Conservation (phyloP, 2,113 vertebrate species). For the Maccullochella peelii region DNA sequence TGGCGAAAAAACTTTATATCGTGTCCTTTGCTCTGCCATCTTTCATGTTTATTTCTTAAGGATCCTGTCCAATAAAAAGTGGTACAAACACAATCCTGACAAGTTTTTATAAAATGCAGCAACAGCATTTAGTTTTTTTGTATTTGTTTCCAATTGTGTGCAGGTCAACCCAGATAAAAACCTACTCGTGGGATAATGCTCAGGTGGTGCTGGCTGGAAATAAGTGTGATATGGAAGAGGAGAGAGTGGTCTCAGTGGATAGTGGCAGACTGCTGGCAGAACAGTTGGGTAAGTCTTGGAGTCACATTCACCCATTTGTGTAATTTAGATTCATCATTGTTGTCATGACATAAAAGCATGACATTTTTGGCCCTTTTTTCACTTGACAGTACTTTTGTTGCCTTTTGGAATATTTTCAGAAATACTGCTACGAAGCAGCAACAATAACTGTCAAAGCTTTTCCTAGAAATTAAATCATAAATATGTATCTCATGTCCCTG, state of each 20-base stretch:
- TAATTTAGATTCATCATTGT: background rate
- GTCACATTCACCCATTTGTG: background rate
- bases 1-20: constrained; percentile 33
- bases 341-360: background rate
- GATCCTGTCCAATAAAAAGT: background rate
- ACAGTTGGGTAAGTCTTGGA: constrained; percentile 90
- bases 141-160: constrained; percentile 31
- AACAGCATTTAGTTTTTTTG: background rate
- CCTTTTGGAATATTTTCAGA: background rate
- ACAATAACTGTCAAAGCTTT: background rate
- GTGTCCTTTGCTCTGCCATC: constrained; percentile 12
- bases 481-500: background rate
- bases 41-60: background rate
- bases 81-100: constrained; percentile 7
- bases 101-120: background rate
- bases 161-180: constrained; percentile 99
- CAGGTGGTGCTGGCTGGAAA: constrained; percentile 97
- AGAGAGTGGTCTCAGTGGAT: constrained; percentile 92
- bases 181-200: constrained; percentile 98
- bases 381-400: background rate
- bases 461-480: background rate
- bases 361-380: background rate
- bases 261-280: constrained; percentile 94
- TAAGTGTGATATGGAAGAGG: constrained; percentile 98
- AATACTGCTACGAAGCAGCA: background rate